Percentiles rank a stretch among this genome's conserved stretches.
phyloP scores from a whole-genome alignment of 2,888 invertebrate genomes.

The Pyrrhosoma nymphula region DNA sequence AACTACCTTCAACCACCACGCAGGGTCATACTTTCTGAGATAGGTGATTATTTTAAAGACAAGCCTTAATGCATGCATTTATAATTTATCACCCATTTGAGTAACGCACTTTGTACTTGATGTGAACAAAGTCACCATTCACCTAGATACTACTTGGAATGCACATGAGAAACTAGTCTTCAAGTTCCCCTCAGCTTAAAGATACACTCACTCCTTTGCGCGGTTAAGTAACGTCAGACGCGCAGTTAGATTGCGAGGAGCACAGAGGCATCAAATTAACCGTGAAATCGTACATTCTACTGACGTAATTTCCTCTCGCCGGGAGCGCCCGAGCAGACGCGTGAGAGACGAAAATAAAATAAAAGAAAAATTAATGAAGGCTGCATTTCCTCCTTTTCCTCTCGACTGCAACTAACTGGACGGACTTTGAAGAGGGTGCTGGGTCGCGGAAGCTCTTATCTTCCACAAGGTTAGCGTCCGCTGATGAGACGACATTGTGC shows the following conservation, averaged over 20 bases:
- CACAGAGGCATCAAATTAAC: not conserved
- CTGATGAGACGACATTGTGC: no score
- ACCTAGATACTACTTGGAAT: not conserved
- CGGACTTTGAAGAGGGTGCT: no score
- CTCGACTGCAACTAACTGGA: no score
- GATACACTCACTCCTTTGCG: not conserved
- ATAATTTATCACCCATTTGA: no score
- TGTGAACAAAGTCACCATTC: not conserved
- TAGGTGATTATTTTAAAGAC: no score
- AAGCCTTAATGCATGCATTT: no score
- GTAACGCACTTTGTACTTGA: not conserved
- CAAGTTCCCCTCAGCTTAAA: not conserved
- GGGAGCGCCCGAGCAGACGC: not conserved
- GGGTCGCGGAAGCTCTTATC: no score
- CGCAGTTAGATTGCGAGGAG: not conserved
- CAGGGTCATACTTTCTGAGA: no score
- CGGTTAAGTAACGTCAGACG: not conserved
- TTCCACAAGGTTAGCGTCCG: no score
- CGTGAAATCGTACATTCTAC: not conserved
- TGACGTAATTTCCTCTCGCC: not conserved
- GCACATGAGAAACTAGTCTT: not conserved
- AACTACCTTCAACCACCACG: no score
- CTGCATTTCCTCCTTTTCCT: not conserved
- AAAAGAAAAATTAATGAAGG: not conserved
- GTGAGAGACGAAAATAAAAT: not conserved